These are phyloP conservation scores for Holacanthus passer DNA, from an alignment of 2,113 vertebrate genomes.

Conservation along the genomic window DNA sequence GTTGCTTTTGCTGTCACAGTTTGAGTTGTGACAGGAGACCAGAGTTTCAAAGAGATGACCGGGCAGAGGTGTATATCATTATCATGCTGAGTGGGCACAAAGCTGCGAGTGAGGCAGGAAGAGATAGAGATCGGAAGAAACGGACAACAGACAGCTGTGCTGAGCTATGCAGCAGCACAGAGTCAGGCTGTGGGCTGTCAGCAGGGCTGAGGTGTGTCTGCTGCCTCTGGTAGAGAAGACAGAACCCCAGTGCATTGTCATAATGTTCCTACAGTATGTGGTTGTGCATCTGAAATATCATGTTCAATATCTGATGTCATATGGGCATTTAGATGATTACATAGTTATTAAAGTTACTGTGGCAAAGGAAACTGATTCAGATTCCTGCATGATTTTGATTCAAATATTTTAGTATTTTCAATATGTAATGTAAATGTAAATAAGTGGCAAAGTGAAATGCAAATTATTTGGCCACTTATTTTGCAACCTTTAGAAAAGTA, in stretches of 20 bases:
- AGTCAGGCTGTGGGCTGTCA: slow-evolving; percentile 74
- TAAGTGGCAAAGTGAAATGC: not conserved
- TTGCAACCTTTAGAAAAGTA: no score
- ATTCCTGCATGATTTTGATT: not conserved
- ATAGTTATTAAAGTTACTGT: not conserved
- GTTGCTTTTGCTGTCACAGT: slow-evolving; percentile 25
- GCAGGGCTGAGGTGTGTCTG: slow-evolving; percentile 58
- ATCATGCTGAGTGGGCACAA: slow-evolving; percentile 75
- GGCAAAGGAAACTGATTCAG: not conserved
- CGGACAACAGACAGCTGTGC: slow-evolving; percentile 81
- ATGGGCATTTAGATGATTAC: not conserved
- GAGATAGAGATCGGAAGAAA: slow-evolving; percentile 69
- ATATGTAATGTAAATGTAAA: not conserved
- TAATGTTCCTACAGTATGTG: not conserved
- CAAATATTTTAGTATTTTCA: not conserved
- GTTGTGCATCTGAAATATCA: not conserved
- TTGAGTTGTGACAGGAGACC: slow-evolving; percentile 45
- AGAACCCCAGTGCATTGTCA: slow-evolving; percentile 13
- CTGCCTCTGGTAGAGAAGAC: slow-evolving; percentile 37
- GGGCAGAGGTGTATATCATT: slow-evolving; percentile 73
- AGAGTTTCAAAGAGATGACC: slow-evolving; percentile 69
- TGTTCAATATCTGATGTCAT: not conserved
- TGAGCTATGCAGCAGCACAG: slow-evolving; percentile 76
- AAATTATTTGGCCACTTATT: no score
- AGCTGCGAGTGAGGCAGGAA: slow-evolving; percentile 57